These are phyloP conservation scores for Leptopterna dolabrata DNA, from an alignment of 2,888 invertebrate species.

Conservation along the genomic window DNA sequence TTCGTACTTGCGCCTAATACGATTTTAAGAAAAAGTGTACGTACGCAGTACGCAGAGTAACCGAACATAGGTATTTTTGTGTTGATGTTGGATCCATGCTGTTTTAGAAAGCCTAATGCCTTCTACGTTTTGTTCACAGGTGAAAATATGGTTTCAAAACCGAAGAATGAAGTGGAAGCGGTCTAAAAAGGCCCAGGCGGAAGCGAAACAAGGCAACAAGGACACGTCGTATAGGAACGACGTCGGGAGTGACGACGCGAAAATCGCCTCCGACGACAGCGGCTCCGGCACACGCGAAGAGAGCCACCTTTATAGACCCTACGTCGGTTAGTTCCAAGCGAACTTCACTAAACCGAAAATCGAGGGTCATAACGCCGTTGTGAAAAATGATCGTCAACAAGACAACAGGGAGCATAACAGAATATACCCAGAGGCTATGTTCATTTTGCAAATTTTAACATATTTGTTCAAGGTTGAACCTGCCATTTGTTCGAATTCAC, in stretches of 20 bases:
- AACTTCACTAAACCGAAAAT: too few relatives aligned
- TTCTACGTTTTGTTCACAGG: slow-evolving; percentile 71
- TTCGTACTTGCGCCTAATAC: too few relatives aligned
- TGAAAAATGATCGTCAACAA: background rate
- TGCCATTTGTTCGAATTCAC: too few relatives aligned
- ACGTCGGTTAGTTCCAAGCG: slow-evolving; percentile 63
- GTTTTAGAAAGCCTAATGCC: too few relatives aligned
- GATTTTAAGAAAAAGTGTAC: too few relatives aligned
- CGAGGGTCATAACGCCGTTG: background rate
- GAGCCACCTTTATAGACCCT: slow-evolving; percentile 68
- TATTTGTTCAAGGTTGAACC: too few relatives aligned
- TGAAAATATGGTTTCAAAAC: slow-evolving; percentile 99
- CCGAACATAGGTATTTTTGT: too few relatives aligned
- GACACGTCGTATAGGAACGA: slow-evolving; percentile 55
- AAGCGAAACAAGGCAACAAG: slow-evolving; percentile 69
- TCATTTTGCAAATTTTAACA: too few relatives aligned
- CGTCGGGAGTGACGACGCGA: slow-evolving; percentile 34
- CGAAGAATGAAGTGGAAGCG: slow-evolving; percentile 99
- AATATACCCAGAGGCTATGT: too few relatives aligned
- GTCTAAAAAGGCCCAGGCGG: slow-evolving; percentile 94
- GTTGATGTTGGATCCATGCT: too few relatives aligned
- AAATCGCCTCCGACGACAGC: slow-evolving; percentile 55
- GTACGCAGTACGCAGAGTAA: too few relatives aligned
- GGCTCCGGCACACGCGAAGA: slow-evolving; percentile 58
- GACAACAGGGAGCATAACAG: too few relatives aligned